Conservation (phyloP, 2,888 invertebrate species). For the Pollenia angustigena region DNA sequence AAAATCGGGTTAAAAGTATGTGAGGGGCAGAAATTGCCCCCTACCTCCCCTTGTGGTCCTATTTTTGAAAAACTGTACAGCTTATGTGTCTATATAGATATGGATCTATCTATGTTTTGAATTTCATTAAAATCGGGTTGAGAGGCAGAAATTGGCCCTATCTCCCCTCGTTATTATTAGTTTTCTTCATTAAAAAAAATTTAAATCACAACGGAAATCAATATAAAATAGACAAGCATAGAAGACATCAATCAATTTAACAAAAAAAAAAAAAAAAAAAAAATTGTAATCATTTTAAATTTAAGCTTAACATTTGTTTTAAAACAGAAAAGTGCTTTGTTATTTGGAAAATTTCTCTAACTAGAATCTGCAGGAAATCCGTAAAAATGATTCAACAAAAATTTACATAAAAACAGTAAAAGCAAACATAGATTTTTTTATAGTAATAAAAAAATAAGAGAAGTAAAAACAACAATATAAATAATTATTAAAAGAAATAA, state of each 20-base stretch:
- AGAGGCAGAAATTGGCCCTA: too few species aligned
- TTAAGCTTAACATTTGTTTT: not conserved
- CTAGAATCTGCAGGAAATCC: constrained; percentile 66
- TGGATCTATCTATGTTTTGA: too few species aligned
- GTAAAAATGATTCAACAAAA: constrained; percentile 50
- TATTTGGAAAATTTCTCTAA: constrained; percentile 36
- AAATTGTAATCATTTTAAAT: not conserved
- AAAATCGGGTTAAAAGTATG: too few species aligned
- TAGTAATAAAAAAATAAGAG: constrained; percentile 1
- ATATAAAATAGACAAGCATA: not conserved
- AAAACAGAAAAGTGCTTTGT: not conserved
- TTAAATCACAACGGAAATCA: constrained; percentile 39
- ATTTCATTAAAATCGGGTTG: too few species aligned
- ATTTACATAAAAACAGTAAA: constrained; percentile 63
- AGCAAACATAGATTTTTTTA: not conserved
- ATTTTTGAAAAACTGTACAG: too few species aligned
- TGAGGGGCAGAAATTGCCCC: too few species aligned
- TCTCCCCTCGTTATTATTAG: too few species aligned
- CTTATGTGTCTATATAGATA: too few species aligned
- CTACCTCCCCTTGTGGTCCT: too few species aligned
- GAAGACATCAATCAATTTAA: constrained; percentile 25
- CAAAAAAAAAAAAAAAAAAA: not conserved
- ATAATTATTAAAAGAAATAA: constrained; percentile 29
- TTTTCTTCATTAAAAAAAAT: constrained; percentile 19
- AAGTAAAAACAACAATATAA: not conserved